Conservation (phyloP, 2,888 invertebrate genomes). For the Drosophila helvetica region DNA sequence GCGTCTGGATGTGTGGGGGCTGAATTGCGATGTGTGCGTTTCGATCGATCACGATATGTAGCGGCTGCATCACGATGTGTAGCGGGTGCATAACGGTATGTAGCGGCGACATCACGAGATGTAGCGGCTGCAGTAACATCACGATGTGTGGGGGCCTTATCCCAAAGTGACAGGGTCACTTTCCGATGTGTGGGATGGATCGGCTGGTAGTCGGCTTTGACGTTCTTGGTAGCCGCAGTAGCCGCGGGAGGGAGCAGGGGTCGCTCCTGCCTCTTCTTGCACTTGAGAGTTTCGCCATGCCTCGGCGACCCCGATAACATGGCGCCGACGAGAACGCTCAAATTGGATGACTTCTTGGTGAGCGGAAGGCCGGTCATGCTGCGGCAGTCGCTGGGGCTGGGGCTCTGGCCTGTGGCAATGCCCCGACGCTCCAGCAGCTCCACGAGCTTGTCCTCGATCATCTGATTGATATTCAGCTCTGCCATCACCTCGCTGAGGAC, state of each 20-base stretch:
- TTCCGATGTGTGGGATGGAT: background rate
- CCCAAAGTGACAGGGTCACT: background rate
- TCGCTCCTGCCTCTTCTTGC: background rate
- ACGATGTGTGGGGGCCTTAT: background rate
- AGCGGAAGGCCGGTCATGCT: background rate
- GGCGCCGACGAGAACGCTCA: background rate
- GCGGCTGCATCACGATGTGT: background rate
- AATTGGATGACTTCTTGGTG: background rate
- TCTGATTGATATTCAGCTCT: slow-evolving; percentile 27
- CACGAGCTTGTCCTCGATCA: slow-evolving; percentile 30
- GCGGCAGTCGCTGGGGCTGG: background rate
- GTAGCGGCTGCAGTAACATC: background rate
- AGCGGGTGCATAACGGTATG: background rate
- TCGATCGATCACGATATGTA: no score
- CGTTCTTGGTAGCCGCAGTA: background rate
- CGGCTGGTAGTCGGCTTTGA: background rate
- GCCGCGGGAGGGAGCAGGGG: background rate
- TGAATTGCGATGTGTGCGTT: background rate
- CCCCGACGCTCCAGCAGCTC: slow-evolving; percentile 8
- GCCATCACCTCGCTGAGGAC: slow-evolving; percentile 36
- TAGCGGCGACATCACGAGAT: no score
- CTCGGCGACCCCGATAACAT: background rate
- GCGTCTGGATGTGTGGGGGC: background rate
- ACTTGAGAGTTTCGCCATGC: background rate
- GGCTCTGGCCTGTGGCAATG: background rate